These are phyloP conservation scores for Venusia cambrica DNA, from an alignment of 2,888 invertebrate species.

Conservation along the genomic window DNA sequence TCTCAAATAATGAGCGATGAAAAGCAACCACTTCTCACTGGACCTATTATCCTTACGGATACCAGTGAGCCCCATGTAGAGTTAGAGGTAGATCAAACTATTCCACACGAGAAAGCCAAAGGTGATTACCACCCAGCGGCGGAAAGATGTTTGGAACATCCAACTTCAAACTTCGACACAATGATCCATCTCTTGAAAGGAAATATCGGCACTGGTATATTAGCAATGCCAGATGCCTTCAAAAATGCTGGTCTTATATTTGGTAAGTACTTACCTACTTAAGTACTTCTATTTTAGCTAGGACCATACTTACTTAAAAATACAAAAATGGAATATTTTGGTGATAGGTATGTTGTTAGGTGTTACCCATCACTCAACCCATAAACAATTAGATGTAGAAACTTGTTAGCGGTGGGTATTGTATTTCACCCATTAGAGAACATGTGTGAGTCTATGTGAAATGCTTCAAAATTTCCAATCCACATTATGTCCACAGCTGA, in stretches of 20 bases:
- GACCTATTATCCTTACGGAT: constrained; percentile 57
- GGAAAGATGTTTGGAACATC: constrained; percentile 87
- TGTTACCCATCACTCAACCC: too few relatives aligned
- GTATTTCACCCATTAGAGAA: too few relatives aligned
- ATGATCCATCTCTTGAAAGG: constrained; percentile 87
- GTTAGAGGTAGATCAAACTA: constrained; percentile 46
- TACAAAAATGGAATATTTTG: constrained; percentile 12
- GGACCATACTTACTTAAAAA: too few relatives aligned
- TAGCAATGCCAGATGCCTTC: constrained; percentile 98
- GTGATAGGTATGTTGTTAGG: too few relatives aligned
- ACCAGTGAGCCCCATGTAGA: constrained; percentile 61
- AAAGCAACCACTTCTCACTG: constrained; percentile 84
- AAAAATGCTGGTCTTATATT: constrained; percentile 93
- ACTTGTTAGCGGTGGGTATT: too few relatives aligned
- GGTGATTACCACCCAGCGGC: constrained; percentile 80
- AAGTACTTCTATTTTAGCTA: background rate
- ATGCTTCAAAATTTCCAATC: too few relatives aligned
- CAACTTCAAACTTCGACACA: constrained; percentile 90
- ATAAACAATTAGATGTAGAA: too few relatives aligned
- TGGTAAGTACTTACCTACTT: constrained; percentile 70
- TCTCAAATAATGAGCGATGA: constrained; percentile 82
- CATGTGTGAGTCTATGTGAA: too few relatives aligned
- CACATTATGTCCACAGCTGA: too few relatives aligned
- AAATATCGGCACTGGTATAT: constrained; percentile 94
- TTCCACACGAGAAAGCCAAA: constrained; percentile 52